Evolutionary conservation across 2,113 vertebrate species (phyloP).

Genomic region (Probosciger aterrimus): DNA sequence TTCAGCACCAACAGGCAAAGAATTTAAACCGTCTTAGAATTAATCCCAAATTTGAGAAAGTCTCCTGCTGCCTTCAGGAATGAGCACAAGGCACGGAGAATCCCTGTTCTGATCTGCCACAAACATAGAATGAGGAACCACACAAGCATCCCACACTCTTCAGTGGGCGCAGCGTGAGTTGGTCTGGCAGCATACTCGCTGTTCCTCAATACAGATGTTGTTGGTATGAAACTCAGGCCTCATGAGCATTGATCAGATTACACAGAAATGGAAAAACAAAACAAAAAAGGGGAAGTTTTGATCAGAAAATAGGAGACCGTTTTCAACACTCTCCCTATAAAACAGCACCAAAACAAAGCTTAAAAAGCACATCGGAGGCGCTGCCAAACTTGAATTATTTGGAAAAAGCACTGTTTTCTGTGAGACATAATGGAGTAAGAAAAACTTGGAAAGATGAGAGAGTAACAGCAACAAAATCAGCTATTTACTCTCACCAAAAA

Average conservation of each 20-base stretch:
- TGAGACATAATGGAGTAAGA: neutral
- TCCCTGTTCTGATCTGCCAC: neutral
- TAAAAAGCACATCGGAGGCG: neutral
- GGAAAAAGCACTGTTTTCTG: neutral
- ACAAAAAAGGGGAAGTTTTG: neutral
- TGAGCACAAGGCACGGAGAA: neutral
- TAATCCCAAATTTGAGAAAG: neutral
- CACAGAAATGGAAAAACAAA: neutral
- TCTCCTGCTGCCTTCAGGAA: neutral
- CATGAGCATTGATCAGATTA: rapidly evolving
- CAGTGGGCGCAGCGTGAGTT: rapidly evolving
- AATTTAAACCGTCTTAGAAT: neutral
- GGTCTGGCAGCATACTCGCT: neutral
- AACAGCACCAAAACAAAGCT: neutral
- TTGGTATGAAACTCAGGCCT: neutral
- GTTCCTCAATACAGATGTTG: neutral
- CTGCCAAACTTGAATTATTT: neutral
- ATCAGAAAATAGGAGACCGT: neutral
- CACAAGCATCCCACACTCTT: neutral
- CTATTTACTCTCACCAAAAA: neutral
- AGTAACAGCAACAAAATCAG: neutral
- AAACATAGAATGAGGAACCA: neutral
- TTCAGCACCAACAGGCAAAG: neutral
- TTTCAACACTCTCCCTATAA: neutral
- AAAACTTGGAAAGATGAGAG: neutral